Evolutionary conservation across 2,888 invertebrate species (phyloP).

Genomic region (Diarsia dahlii): DNA sequence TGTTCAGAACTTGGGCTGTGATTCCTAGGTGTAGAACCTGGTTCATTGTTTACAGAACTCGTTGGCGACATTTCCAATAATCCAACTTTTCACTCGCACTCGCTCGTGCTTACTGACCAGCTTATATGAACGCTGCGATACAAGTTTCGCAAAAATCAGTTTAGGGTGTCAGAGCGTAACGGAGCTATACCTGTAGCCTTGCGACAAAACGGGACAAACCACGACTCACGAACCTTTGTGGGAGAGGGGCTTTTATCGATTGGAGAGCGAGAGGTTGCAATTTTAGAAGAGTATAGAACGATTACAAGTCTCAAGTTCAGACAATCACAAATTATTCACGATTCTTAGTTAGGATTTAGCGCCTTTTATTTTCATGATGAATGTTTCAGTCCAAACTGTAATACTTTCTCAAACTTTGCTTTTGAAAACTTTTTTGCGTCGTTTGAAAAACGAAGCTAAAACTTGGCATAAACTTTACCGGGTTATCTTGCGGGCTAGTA

Average conservation of each 20-base stretch:
- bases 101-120: not conserved
- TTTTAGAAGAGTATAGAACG: not conserved
- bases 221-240: not conserved
- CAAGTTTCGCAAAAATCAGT: not conserved
- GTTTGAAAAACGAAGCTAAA: not conserved
- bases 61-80: not conserved
- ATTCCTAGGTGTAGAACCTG: not conserved
- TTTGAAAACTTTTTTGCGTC: not conserved
- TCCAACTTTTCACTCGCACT: not conserved
- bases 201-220: slow-evolving; percentile 8
- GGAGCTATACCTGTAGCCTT: not conserved
- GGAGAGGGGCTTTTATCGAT: slow-evolving; percentile 21
- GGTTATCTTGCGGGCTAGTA: not conserved
- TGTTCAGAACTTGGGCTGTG: too few relatives aligned
- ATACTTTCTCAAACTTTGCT: not conserved
- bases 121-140: not conserved
- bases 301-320: not conserved
- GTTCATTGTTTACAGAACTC: not conserved
- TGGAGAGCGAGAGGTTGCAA: not conserved
- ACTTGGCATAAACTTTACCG: not conserved
- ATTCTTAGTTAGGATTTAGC: not conserved
- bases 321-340: not conserved
- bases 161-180: not conserved
- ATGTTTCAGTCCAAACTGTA: not conserved
- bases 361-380: not conserved